phyloP scores from a whole-genome alignment of 2,113 vertebrate species.

The Silurus meridionalis region DNA sequence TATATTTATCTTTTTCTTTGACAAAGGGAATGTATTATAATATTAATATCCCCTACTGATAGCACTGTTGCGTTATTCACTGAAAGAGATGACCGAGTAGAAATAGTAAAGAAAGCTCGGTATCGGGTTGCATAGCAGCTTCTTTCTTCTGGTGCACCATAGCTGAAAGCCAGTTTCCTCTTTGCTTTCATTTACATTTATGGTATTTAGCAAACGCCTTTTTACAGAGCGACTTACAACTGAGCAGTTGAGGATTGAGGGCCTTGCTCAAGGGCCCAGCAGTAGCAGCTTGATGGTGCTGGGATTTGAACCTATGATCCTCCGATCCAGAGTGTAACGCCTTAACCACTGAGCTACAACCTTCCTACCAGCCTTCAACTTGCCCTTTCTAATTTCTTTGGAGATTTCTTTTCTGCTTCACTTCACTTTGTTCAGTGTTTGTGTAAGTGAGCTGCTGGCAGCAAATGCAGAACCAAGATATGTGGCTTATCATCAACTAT shows the following conservation, averaged over 20 bases:
- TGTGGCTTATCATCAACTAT: not conserved
- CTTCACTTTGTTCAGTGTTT: not conserved
- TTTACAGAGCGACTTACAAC: too few species aligned
- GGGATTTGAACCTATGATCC: too few species aligned
- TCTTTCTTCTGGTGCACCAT: not conserved
- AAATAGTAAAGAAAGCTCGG: not conserved
- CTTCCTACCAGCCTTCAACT: too few species aligned
- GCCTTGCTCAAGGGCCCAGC: too few species aligned
- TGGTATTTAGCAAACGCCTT: too few species aligned
- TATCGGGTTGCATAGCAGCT: not conserved
- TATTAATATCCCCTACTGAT: too few species aligned
- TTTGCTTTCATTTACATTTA: not conserved
- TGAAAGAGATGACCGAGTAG: not conserved
- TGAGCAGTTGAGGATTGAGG: too few species aligned
- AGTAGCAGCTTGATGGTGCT: too few species aligned
- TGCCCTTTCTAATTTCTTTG: not conserved
- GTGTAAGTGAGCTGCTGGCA: too few species aligned
- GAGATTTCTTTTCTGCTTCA: not conserved
- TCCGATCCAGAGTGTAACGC: too few species aligned
- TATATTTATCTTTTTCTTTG: not conserved
- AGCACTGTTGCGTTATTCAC: not conserved
- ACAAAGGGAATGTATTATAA: not conserved
- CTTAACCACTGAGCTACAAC: too few species aligned
- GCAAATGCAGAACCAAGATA: not conserved
- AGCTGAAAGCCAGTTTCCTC: not conserved